phyloP scores from a whole-genome alignment of 2,797 vertebrate species.

The Sibirionetta formosa region DNA sequence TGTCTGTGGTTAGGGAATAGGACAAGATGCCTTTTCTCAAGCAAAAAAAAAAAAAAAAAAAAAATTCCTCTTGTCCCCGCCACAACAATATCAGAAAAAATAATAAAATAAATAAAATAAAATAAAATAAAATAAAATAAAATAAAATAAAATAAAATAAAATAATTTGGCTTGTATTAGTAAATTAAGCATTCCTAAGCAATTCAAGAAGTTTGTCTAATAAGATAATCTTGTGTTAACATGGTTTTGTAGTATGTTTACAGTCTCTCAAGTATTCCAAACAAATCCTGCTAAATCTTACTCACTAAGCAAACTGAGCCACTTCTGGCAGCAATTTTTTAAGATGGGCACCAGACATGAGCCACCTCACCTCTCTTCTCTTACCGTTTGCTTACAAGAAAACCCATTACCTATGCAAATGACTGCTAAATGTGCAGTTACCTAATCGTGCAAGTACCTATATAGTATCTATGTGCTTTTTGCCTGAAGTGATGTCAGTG shows the following conservation, averaged over 20 bases:
- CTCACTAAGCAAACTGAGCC: neutral
- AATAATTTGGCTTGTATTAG: slow-evolving; percentile 27
- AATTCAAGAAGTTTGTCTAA: slow-evolving; percentile 65
- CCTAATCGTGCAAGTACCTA: neutral
- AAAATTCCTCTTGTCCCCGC: rapidly evolving
- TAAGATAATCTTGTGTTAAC: slow-evolving; percentile 55
- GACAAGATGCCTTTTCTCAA: slow-evolving; percentile 14
- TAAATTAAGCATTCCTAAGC: slow-evolving; percentile 57
- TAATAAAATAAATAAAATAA: neutral
- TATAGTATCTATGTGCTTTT: neutral
- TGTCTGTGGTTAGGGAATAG: slow-evolving; percentile 58
- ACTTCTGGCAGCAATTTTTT: slow-evolving; percentile 33
- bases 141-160: neutral
- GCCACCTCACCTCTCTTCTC: neutral
- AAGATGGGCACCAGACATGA: neutral
- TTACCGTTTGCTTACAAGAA: slow-evolving; percentile 12
- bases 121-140: neutral
- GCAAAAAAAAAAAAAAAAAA: neutral
- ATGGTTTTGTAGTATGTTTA: slow-evolving; percentile 63
- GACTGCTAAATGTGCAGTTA: neutral
- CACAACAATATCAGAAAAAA: neutral
- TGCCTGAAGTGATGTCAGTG: neutral
- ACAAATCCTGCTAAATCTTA: slow-evolving; percentile 59
- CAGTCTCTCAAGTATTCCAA: slow-evolving; percentile 57
- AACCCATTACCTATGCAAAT: neutral